These are phyloP conservation scores for Drosophila vallismaia DNA, from an alignment of 2,888 invertebrate species.

Conservation along the genomic window DNA sequence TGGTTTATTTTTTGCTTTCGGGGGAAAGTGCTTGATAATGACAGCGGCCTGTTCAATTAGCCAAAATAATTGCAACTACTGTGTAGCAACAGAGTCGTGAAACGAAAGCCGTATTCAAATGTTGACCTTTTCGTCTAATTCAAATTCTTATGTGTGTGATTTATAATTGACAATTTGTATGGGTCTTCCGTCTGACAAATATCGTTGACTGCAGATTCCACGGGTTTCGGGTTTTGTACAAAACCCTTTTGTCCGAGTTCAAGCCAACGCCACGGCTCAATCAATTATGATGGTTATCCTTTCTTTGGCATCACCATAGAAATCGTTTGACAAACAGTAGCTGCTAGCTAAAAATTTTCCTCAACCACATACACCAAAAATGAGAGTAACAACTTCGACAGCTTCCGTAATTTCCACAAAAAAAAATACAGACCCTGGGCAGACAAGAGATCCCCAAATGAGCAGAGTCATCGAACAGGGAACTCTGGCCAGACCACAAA, in stretches of 20 bases:
- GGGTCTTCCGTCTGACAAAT: neutral
- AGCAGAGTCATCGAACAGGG: constrained; percentile 60
- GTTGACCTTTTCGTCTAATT: constrained; percentile 12
- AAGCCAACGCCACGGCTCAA: constrained; percentile 25
- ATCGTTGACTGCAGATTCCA: constrained; percentile 7
- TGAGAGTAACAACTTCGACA: constrained; percentile 32
- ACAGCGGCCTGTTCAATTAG: constrained; percentile 59
- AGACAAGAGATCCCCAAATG: constrained; percentile 59
- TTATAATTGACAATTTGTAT: constrained; percentile 34
- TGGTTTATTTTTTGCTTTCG: neutral
- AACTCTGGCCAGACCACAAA: constrained; percentile 25
- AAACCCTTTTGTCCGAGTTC: constrained; percentile 27
- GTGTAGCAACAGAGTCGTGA: neutral
- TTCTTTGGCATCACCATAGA: constrained; percentile 34
- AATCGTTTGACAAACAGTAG: constrained; percentile 54
- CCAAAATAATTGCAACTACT: constrained; percentile 47
- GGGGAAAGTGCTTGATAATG: constrained; percentile 70
- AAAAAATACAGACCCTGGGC: constrained; percentile 34
- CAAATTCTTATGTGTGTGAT: constrained; percentile 28
- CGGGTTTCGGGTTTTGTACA: constrained; percentile 2
- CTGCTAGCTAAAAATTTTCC: constrained; percentile 39
- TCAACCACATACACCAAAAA: constrained; percentile 36
- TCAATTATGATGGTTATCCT: constrained; percentile 43
- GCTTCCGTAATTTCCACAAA: constrained; percentile 43
- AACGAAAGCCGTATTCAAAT: constrained; percentile 17